Percentiles rank a stretch among this genome's conserved stretches.
Conservation (phyloP, 1,140 invertebrate species). For the Ips nitidus region DNA sequence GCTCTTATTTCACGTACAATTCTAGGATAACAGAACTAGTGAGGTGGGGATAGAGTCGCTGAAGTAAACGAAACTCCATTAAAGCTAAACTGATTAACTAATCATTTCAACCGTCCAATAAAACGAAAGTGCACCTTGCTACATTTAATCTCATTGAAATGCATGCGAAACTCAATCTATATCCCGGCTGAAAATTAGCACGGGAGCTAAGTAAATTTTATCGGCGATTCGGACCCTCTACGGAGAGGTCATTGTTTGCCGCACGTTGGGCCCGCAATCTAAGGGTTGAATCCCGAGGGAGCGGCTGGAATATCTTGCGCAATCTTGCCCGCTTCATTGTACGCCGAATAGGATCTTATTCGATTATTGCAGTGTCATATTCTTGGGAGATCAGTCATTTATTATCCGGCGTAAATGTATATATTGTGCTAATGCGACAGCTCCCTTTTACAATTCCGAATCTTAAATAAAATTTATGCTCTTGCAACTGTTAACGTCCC, state of each 20-base stretch:
- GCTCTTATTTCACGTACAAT: no score
- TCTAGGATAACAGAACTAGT: no score
- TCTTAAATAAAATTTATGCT: constrained; percentile 5
- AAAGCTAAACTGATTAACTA: constrained; percentile 5
- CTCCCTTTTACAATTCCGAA: constrained; percentile 3
- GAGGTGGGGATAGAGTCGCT: no score
- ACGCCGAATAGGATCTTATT: constrained; percentile 25
- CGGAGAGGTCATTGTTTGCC: constrained; percentile 34
- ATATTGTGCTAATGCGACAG: constrained; percentile 29
- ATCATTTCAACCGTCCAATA: background rate
- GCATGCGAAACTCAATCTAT: constrained; percentile 19
- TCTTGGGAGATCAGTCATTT: constrained; percentile 24
- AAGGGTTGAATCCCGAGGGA: constrained; percentile 29
- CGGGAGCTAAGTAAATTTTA: constrained; percentile 30
- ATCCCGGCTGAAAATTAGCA: constrained; percentile 23
- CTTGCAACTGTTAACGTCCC: no score
- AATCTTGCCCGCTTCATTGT: constrained; percentile 33
- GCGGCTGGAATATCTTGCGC: constrained; percentile 20
- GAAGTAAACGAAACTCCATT: background rate
- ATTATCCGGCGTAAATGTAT: constrained; percentile 20
- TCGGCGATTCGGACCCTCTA: constrained; percentile 30
- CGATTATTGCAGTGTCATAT: constrained; percentile 37
- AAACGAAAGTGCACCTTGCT: constrained; percentile 9
- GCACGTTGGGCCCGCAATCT: constrained; percentile 28
- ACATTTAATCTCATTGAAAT: constrained; percentile 15